phyloP scores from a whole-genome alignment of 2,888 invertebrate species.

The Therioaphis trifolii region DNA sequence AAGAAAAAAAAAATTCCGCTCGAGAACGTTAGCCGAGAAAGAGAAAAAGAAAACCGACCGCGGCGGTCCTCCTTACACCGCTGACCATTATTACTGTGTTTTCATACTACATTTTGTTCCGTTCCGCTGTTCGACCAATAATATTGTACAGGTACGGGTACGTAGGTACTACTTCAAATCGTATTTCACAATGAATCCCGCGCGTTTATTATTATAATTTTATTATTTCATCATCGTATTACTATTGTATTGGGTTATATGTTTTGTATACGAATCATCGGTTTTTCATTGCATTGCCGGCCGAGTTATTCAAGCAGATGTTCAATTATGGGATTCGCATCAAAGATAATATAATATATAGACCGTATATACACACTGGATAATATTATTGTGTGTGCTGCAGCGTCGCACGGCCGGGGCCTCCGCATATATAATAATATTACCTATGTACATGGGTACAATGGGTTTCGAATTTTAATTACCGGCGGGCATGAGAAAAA shows the following conservation, averaged over 20 bases:
- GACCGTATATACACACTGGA: neutral
- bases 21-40: no score
- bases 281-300: neutral
- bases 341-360: neutral
- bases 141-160: no score
- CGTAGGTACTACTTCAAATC: neutral
- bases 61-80: no score
- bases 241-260: neutral
- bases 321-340: conserved; percentile 27
- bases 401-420: no score
- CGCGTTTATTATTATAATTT: neutral
- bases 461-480: neutral
- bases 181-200: conserved; percentile 26
- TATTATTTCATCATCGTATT: neutral
- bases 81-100: no score
- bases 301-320: conserved; percentile 12
- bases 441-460: no score
- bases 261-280: conserved; percentile 1
- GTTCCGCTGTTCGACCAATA: conserved; percentile 1
- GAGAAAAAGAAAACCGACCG: neutral
- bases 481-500: neutral
- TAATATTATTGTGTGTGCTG: neutral
- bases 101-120: neutral
- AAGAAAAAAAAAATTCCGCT: no score
- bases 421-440: neutral